Percentiles rank a stretch among this genome's conserved stretches.
These are phyloP conservation scores for Actinernus sp. DNA, from an alignment of 92 coral and sea anemone genomes.

Conservation along the genomic window DNA sequence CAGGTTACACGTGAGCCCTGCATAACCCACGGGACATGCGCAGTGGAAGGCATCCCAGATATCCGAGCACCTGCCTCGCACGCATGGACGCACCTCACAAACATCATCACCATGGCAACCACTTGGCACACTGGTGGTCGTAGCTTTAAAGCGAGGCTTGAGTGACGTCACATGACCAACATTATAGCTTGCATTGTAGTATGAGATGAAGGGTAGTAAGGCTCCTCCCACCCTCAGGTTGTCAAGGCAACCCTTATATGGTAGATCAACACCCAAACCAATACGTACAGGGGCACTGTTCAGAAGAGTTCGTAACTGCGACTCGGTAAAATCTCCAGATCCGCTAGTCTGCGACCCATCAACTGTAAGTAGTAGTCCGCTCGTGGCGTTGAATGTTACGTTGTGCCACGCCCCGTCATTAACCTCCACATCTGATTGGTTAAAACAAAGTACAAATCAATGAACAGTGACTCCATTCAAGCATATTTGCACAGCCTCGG, in stretches of 20 bases:
- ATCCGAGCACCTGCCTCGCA: conserved; percentile 80
- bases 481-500: no score
- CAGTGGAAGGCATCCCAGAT: conserved; percentile 84
- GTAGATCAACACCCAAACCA: conserved; percentile 26
- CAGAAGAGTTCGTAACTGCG: conserved; percentile 47
- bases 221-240: conserved; percentile 83
- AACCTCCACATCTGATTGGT: conserved; percentile 60
- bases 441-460: no score
- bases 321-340: conserved; percentile 7
- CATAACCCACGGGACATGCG: conserved; percentile 81
- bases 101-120: conserved; percentile 91
- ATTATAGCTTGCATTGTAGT: conserved; percentile 69
- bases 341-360: conserved; percentile 22
- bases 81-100: conserved; percentile 72
- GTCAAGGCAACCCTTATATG: conserved; percentile 86
- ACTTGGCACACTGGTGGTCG: conserved; percentile 3
- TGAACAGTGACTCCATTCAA: no score
- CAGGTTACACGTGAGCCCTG: conserved; percentile 73
- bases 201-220: conserved; percentile 81
- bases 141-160: conserved; percentile 74
- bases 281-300: conserved; percentile 26
- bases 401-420: conserved; percentile 88
- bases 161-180: conserved; percentile 75
- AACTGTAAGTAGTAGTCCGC: conserved; percentile 31
- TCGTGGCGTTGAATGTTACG: conserved; percentile 57